Percentiles rank a stretch among this genome's conserved stretches.
phyloP scores from a whole-genome alignment of 2,797 vertebrate species.

The Malacoctenus gilli region DNA sequence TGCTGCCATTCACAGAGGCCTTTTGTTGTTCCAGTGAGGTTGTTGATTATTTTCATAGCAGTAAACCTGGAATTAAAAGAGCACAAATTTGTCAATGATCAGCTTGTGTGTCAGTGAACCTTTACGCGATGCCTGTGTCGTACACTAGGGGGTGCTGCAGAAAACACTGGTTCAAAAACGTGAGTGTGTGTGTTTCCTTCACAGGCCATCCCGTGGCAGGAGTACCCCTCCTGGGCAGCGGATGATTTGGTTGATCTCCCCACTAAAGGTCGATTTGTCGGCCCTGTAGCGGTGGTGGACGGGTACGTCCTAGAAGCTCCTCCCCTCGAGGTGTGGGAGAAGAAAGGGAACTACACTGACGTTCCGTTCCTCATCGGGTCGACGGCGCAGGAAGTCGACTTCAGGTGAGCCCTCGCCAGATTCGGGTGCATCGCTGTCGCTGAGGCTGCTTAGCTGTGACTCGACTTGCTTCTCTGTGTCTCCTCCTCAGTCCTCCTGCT shows the following conservation, averaged over 20 bases:
- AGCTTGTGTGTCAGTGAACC: no score
- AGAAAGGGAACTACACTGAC: conserved; percentile 63
- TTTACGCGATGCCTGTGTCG: no score
- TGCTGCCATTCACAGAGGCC: no score
- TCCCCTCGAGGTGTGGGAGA: conserved; percentile 77
- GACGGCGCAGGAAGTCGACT: conserved; percentile 80
- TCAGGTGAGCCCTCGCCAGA: conserved; percentile 56
- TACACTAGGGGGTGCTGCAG: no score
- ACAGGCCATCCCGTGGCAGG: conserved; percentile 80
- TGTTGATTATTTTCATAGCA: no score
- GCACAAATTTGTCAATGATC: no score
- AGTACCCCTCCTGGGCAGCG: conserved; percentile 78
- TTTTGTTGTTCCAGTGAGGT: no score
- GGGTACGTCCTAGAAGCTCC: conserved; percentile 75
- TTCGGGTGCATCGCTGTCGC: background rate
- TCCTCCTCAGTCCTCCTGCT: conserved; percentile 71
- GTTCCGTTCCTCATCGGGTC: conserved; percentile 81
- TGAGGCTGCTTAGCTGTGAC: background rate
- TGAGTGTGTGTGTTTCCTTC: background rate
- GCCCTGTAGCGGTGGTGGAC: conserved; percentile 78
- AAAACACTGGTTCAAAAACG: no score
- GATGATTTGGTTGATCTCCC: conserved; percentile 72
- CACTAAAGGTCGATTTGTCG: conserved; percentile 56
- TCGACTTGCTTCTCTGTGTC: no score
- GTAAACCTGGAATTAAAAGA: no score